A percentile compares a stretch with the other conserved stretches of the same genome.
Conservation (phyloP, 2,888 invertebrate genomes). For the Plebejus melissa region DNA sequence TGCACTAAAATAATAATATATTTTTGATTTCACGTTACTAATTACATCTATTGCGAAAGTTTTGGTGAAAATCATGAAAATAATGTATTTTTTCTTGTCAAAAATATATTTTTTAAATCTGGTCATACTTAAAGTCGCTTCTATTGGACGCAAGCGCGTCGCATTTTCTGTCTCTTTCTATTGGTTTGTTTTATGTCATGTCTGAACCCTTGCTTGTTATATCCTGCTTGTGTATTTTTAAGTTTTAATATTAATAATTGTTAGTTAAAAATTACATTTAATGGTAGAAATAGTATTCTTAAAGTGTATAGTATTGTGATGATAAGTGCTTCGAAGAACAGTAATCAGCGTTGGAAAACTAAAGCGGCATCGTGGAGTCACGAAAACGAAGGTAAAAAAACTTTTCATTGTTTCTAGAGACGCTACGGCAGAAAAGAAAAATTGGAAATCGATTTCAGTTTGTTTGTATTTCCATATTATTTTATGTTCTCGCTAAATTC, state of each 20-base stretch:
- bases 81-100: too few relatives aligned
- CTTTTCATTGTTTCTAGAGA: constrained; percentile 64
- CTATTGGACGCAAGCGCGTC: constrained; percentile 67
- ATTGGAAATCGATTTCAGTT: constrained; percentile 50
- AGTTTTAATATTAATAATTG: constrained; percentile 47
- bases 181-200: constrained; percentile 77
- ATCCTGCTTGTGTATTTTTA: constrained; percentile 68
- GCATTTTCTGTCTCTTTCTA: constrained; percentile 62
- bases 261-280: constrained; percentile 42
- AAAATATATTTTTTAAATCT: background rate
- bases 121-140: background rate
- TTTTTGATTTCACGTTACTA: too few relatives aligned
- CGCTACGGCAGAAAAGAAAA: constrained; percentile 50
- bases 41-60: too few relatives aligned
- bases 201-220: constrained; percentile 64
- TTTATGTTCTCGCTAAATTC: background rate
- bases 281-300: constrained; percentile 64
- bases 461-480: constrained; percentile 42
- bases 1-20: too few relatives aligned
- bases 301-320: constrained; percentile 72
- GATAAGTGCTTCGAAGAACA: constrained; percentile 78
- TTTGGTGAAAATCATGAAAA: too few relatives aligned
- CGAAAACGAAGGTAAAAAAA: constrained; percentile 79
- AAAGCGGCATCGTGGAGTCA: constrained; percentile 81
- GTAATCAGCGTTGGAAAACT: constrained; percentile 74